Conservation (phyloP, 1,140 invertebrate species). For the Arctopsyche grandis region DNA sequence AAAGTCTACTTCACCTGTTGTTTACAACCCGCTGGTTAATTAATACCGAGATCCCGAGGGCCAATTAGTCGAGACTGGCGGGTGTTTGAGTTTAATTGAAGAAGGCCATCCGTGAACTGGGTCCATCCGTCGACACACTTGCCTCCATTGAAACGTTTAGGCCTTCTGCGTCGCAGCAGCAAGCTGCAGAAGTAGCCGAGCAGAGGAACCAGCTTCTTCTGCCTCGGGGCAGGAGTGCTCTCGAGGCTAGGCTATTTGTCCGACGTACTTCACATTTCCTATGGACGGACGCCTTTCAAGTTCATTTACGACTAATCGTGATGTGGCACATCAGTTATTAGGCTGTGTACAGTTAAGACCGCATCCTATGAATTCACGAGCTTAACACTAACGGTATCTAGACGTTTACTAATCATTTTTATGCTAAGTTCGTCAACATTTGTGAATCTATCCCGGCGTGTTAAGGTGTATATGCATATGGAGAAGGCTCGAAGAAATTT, state of each 20-base stretch:
- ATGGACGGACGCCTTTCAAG: background rate
- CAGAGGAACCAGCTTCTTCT: conserved; percentile 4
- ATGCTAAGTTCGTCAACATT: no score
- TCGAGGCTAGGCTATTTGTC: background rate
- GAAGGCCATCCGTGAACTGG: background rate
- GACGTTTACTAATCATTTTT: no score
- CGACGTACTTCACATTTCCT: background rate
- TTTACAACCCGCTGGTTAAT: background rate
- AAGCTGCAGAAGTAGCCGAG: background rate
- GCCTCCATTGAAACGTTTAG: background rate
- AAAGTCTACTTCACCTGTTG: background rate
- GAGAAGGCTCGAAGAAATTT: no score
- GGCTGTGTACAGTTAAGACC: background rate
- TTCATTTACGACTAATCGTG: conserved; percentile 7
- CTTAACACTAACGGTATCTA: background rate
- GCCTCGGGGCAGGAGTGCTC: background rate
- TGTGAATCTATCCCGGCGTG: no score
- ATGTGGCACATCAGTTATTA: background rate
- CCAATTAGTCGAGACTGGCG: conserved; percentile 13
- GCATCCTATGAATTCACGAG: background rate
- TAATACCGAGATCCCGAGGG: background rate
- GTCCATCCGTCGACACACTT: conserved; percentile 23
- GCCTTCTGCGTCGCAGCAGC: background rate
- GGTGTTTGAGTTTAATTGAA: conserved; percentile 1
- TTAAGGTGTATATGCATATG: no score